Base-by-base conservation (phyloP, 2,888 invertebrate species). In the Barypeithes pellucidus region DNA sequence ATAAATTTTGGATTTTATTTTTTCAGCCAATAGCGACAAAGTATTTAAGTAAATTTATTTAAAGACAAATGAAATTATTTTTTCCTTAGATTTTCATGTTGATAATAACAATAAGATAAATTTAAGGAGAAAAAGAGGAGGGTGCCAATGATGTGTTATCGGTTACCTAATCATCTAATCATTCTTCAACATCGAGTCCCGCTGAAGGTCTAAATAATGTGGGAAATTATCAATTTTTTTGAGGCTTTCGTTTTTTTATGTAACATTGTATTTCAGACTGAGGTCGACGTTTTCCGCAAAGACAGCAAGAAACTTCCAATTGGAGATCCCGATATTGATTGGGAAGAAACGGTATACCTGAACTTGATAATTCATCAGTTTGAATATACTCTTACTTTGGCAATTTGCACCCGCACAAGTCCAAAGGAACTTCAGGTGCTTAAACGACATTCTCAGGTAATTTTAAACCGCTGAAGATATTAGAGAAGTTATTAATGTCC, bases 291-390 rank as follows among this genome's bases (percentile, higher is more conserved):
- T 77, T 98, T 96, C 88, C 93, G 99, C 77, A 96, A 97, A 88
- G 97, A 98, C 87, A 98, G 98, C 83, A 94, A 96, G 84, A 97
- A 98, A 87, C 89, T 98, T 83, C 99, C 99, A 63, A 95, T 98
- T 82, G 96, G 96, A 74, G 98, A 99, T 88, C 94, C 95, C 50
- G 95, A 95, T 84, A 94, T 98, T 81, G 98, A 99, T 88, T 99
- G 99, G 99, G 98, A 99, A 88, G 99, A 99, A 89, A 99, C 98
- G 71, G 97, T 99, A 77, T 99, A 98, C 88, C 90, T 99, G 79
- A 99, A 99, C 89, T 91, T 99, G 86, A 93, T 99, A 81, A 94
- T 99, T 85, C 99, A 99, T 88, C 98, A 99, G 89, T 96, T 99
- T 88, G 97, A 99, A 86, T 99, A 99, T 88, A 97, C 95, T 74